These are phyloP conservation scores for Plagiodera versicolora DNA, from an alignment of 2,888 invertebrate species.

Conservation along the genomic window DNA sequence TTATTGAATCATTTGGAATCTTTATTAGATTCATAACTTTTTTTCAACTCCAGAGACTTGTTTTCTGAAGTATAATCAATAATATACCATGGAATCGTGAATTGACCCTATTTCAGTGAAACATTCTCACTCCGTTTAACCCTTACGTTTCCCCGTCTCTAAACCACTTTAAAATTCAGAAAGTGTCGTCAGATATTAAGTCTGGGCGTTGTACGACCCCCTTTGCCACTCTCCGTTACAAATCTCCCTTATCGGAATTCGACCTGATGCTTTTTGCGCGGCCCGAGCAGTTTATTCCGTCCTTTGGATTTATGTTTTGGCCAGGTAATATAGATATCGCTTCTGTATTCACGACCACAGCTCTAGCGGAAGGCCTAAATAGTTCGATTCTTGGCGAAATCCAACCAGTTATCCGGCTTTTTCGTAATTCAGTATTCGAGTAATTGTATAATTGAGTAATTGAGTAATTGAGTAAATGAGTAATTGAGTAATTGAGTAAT, in stretches of 20 bases:
- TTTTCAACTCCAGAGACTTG: too few relatives aligned
- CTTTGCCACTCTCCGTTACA: conserved; percentile 41
- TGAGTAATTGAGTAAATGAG: too few relatives aligned
- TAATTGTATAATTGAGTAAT: too few relatives aligned
- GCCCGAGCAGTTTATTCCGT: conserved; percentile 33
- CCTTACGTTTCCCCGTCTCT: neutral
- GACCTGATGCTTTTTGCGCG: conserved; percentile 42
- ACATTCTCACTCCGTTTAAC: neutral
- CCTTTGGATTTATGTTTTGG: conserved; percentile 35
- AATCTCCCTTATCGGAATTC: conserved; percentile 45
- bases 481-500: too few relatives aligned
- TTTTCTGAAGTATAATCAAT: neutral
- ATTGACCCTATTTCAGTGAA: neutral
- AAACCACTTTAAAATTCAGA: conserved; percentile 31
- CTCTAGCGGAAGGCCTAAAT: conserved; percentile 11
- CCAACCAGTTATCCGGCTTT: too few relatives aligned
- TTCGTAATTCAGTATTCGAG: too few relatives aligned
- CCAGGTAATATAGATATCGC: conserved; percentile 20
- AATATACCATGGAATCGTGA: neutral
- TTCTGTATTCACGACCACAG: conserved; percentile 24
- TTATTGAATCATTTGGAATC: too few relatives aligned
- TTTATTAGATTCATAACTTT: too few relatives aligned
- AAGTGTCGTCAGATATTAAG: conserved; percentile 36
- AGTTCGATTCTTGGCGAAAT: neutral
- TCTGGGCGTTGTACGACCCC: conserved; percentile 31